Evolutionary conservation across 35 echinoderm and acorn worm genomes (phyloP).

Genomic region (Ophiothrix spiculata): DNA sequence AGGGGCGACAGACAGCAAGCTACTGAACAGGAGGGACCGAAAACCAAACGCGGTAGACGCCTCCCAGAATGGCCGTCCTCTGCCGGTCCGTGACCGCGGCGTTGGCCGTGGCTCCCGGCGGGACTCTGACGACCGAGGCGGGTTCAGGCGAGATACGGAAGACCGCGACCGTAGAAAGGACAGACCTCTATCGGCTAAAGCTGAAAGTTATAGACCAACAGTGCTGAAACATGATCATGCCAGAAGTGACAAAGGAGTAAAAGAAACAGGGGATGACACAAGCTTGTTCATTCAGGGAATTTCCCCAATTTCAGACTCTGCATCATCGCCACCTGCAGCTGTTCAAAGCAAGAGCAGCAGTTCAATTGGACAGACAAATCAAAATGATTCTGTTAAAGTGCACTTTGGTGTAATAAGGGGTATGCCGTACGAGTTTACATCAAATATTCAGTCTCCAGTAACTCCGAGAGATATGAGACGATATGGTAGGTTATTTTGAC

Average conservation of each 20-base stretch:
- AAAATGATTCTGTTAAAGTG: not conserved
- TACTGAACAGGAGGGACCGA: slow-evolving; percentile 13
- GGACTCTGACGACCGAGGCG: not conserved
- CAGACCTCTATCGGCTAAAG: not conserved
- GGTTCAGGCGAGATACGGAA: not conserved
- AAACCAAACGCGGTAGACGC: slow-evolving; percentile 21
- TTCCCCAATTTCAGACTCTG: not conserved
- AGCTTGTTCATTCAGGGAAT: not conserved
- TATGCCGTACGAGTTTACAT: not conserved
- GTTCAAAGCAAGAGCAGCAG: not conserved
- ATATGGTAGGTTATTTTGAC: slow-evolving; percentile 9
- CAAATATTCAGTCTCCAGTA: not conserved
- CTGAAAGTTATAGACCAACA: not conserved
- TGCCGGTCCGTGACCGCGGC: slow-evolving; percentile 15
- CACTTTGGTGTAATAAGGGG: not conserved
- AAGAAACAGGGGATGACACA: not conserved
- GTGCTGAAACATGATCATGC: not conserved
- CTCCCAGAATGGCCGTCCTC: slow-evolving; percentile 39
- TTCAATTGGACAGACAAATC: too few relatives aligned
- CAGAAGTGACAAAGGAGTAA: not conserved
- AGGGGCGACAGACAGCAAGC: slow-evolving; percentile 15
- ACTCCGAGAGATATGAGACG: not conserved
- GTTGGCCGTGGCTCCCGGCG: slow-evolving; percentile 5
- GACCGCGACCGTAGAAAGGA: not conserved
- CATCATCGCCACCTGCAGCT: too few relatives aligned